Evolutionary conservation across 2,888 invertebrate species (phyloP), one percentile per base, ranked within the genome.

Genomic region (Drosophila colorata): DNA sequence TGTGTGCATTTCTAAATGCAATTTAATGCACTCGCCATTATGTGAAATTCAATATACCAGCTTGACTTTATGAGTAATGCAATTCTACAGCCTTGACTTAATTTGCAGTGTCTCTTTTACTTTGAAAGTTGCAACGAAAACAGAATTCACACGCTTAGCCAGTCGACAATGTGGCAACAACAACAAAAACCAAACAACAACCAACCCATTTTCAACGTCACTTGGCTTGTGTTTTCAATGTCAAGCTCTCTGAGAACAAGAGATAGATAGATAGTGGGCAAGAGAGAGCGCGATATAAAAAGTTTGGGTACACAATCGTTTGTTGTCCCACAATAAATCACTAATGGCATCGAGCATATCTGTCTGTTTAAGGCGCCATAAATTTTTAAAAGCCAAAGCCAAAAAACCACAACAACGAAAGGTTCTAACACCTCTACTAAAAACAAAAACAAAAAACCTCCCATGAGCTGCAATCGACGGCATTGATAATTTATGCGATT

Each of bases 51-150:
- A 71, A 83, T 86, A 79, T 67, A 20, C 20, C n/a, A 41, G 51
- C 60, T 46, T 38, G 66, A 85, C 53, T 81, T 78, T 60, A 88
- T 82, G 82, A 82, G 82, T 82, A 88, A 81, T 74, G 66, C 68
- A 70, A 81, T 65, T 59, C 70, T 56, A 68, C 47, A 83, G 74
- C 83, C 83, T 88, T 83, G 83, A 83, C 83, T 83, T 83, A 61
- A 83, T 83, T 83, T 88, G 80, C 77, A 57, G 74, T 53, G 83
- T 83, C 76, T 85, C 83, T 78, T 78, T 82, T 88, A 69, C 83
- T 82, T 88, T 83, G 83, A 83, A 83, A 83, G 88, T 88, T 83
- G 88, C 83, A 83, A 80, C 83, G 84, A 83, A 83, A 70, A 80
- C 83, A 83, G 74, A 87, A 80, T 83, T 83, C 83, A 83, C 87